Percentiles rank a stretch among this genome's conserved stretches.
phyloP scores from a whole-genome alignment of 2,797 vertebrate species.

The Brachyalestes nurse region DNA sequence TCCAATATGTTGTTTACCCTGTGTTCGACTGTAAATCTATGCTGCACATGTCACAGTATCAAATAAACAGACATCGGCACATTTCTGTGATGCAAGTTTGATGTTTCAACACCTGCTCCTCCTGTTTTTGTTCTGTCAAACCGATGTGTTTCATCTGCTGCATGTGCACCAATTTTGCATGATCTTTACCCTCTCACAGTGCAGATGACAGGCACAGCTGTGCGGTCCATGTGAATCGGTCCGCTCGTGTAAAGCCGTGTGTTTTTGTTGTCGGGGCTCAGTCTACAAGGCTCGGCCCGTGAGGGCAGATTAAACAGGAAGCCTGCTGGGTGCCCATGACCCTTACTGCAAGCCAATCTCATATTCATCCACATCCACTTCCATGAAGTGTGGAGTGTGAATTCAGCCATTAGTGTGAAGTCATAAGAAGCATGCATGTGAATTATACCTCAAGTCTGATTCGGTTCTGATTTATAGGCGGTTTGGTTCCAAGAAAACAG shows the following conservation, averaged over 20 bases:
- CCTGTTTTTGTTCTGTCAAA: conserved; percentile 51
- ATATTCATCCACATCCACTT: conserved; percentile 24
- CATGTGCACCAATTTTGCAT: conserved; percentile 50
- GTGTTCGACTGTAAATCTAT: conserved; percentile 15
- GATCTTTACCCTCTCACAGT: conserved; percentile 36
- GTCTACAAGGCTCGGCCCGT: conserved; percentile 42
- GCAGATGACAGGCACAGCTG: conserved; percentile 53
- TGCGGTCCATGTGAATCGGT: conserved; percentile 36
- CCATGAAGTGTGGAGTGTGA: conserved; percentile 1
- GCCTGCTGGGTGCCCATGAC: conserved; percentile 40
- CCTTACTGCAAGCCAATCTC: conserved; percentile 33
- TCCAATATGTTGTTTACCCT: conserved; percentile 10
- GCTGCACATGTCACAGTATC: conserved; percentile 5
- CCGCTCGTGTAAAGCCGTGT: neutral
- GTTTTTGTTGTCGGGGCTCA: conserved; percentile 38
- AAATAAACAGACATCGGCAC: conserved; percentile 10
- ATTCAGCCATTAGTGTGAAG: conserved; percentile 1
- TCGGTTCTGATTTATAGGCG: neutral
- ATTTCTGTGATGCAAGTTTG: conserved; percentile 18
- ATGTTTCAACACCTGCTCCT: conserved; percentile 57
- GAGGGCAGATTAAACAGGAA: conserved; percentile 44
- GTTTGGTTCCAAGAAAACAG: neutral
- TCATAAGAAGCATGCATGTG: conserved; percentile 15
- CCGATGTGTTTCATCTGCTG: conserved; percentile 54
- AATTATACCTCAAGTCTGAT: neutral